Evolutionary conservation across 2,113 vertebrate genomes (phyloP), one percentile per base, ranked within the genome.

Genomic region (Andinoacara biseriatus): DNA sequence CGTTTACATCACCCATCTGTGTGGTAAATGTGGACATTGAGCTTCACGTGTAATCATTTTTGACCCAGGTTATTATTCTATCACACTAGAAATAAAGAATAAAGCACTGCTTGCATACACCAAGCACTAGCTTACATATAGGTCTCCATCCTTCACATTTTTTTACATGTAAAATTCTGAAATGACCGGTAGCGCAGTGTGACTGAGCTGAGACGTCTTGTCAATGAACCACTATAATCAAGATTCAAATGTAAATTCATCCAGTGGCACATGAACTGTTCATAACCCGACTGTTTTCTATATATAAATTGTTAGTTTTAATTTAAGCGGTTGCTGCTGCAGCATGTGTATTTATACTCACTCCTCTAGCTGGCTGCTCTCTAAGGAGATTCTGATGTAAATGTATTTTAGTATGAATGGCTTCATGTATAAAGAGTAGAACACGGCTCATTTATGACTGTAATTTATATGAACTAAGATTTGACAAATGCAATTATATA

Each of bases 281-380:
- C 79, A 75, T 81, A 90, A 59, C 59, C 54, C 78, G 17, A 13
- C 49, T 72, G 11, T 81, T 76, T 82, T 65, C 77, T 87, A 15
- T 77, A 58, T 60, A 57, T 75, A 59, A 52, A 10, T 85, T 83
- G 59, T 91, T 86, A 87, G 90, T 78, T 91, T 62, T 91, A 91
- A 92, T 87, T 94, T 91, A 93, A 92, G 63, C 77, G 67, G 67
- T 92, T 92, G 87, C 90, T 91, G 58, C 81, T 91, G 88, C 81
- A 90, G 85, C 83, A 40, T 81, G 43, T 86, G 86, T 94, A 91
- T 94, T 93, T 94, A 94, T 94, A 82, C 90, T 93, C 93, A 79
- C 90, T 93, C 90, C 90, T 90, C 87, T 89, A 91, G 90, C 89
- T 94, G 92, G 85, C 85, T 76, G 43, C 83, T 92, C 83, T 93